Base-by-base conservation (phyloP, 2,797 vertebrate genomes). In the Macropus fuliginosus region DNA sequence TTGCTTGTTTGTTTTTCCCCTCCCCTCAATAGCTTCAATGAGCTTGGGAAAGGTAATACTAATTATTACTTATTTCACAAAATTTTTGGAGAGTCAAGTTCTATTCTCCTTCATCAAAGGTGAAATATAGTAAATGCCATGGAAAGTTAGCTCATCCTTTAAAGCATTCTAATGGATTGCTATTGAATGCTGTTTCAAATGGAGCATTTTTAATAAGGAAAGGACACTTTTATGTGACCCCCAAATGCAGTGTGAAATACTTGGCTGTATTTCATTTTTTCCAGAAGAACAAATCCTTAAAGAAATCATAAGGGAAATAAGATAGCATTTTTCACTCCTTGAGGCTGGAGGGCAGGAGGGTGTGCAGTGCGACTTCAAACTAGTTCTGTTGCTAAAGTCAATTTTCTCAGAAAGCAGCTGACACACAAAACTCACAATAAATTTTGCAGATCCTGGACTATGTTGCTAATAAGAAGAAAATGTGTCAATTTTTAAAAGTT, bases 351-450 rank as follows among this genome's bases (percentile, higher is more conserved):
- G 93, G 98, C 54, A 55, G 10, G 96, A 52, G 96, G 96, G 91
- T 97, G 97, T 97, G 74, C 50, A 90, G 56, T 97, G 96, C 91
- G 96, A 97, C 96, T 98, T 97, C 97, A 97, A 98, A 97, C 96
- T 96, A 94, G 96, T 93, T 95, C 96, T 97, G 97, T 98, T 98
- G 94, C 97, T 96, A 97, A 97, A 98, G 97, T 92, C 95, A 96
- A 95, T 98, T 97, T 97, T 95, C 98, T 97, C 94, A 97, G 97
- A 95, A 97, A 93, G 97, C 94, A 11, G 0, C 94, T 97, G 95
- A 96, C 96, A 97, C 97, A 98, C 93, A 97, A 96, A 97, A 96
- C 95, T 96, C 94, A 97, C 95, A 96, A 97, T 97, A 96, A 97
- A 98, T 95, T 98, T 97, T 66, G 94, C 94, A 94, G 95, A 94